A percentile compares a stretch with the other conserved stretches of the same genome.
phyloP scores from a whole-genome alignment of 2,797 vertebrate species.

The Labeo calbasu region DNA sequence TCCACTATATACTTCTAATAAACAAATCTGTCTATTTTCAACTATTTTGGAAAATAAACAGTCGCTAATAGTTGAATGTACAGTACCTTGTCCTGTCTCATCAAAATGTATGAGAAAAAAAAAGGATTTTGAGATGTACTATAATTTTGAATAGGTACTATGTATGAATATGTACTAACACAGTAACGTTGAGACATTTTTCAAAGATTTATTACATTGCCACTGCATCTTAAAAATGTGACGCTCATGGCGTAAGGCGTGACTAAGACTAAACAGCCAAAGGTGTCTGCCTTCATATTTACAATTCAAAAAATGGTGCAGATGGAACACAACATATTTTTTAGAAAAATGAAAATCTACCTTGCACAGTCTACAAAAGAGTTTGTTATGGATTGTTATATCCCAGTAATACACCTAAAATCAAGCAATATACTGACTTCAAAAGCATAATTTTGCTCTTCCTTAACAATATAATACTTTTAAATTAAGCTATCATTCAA shows the following conservation, averaged over 20 bases:
- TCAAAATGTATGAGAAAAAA: conserved; percentile 3
- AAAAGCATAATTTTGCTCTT: background rate
- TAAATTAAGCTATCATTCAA: background rate
- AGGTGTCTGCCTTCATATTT: background rate
- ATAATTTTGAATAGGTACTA: background rate
- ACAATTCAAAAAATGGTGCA: background rate
- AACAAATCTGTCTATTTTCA: background rate
- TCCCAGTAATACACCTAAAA: background rate
- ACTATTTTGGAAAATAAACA: background rate
- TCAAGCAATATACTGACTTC: background rate
- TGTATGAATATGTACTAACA: background rate
- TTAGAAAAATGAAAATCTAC: background rate
- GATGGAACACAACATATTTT: background rate
- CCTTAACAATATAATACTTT: background rate
- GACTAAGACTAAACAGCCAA: background rate
- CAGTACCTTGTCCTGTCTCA: background rate
- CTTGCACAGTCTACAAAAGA: background rate
- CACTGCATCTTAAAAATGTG: background rate
- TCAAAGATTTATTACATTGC: background rate
- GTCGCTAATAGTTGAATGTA: background rate
- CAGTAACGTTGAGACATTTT: background rate
- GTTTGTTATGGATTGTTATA: background rate
- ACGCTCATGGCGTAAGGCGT: too few relatives aligned
- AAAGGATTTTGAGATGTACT: background rate
- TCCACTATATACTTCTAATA: background rate